Base-by-base conservation (phyloP, 2,113 vertebrate genomes). In the Arothron firmamentum region DNA sequence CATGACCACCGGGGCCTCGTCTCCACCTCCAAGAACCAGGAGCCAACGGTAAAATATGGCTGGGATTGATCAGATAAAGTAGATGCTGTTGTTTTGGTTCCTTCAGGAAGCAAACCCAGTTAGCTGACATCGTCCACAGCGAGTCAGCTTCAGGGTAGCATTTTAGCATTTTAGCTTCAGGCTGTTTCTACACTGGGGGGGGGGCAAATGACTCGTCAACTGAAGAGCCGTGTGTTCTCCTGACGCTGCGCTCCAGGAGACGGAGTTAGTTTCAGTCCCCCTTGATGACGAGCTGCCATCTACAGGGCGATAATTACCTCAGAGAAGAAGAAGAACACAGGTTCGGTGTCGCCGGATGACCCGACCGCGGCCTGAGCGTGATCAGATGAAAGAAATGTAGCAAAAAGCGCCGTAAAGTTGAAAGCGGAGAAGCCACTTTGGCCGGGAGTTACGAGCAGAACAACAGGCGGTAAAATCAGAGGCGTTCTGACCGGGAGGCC, bases 391-490 rank as follows among this genome's bases (percentile, higher is more conserved):
- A 59, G 56, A 52, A 76, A 43, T 67, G 70, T 71, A 51, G 58
- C 73, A 74, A 77, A 38, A 67, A 55, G 52, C 38, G 66, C 59
- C 62, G 4, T 68, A 14, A 75, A 70, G 67, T 78, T 58, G 13
- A 10, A 17, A 9, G 34, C 63, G 58, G 54, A 62, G 16, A 46
- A 18, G 42, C 21, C 38, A 56, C 57, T 21, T 55, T 20, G 25
- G 19, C 1, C 0, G 54, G 56, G 72, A 82, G 79, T 83, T 85
- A 80, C 16, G 56, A 52, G 63, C 25, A 3, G 65, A 49, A 2
- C 59, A 48, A 38, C 74, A 78, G 72, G 75, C 74, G 75, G 21
- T 23, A 23, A 75, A 82, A 34, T 72, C 48, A 56, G 53, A 42
- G 63, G 34, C 58, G 41, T 52, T 76, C 31, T 19, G 59, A 77